phyloP scores from a whole-genome alignment of 2,797 vertebrate species.

The Coracias cyanogaster region DNA sequence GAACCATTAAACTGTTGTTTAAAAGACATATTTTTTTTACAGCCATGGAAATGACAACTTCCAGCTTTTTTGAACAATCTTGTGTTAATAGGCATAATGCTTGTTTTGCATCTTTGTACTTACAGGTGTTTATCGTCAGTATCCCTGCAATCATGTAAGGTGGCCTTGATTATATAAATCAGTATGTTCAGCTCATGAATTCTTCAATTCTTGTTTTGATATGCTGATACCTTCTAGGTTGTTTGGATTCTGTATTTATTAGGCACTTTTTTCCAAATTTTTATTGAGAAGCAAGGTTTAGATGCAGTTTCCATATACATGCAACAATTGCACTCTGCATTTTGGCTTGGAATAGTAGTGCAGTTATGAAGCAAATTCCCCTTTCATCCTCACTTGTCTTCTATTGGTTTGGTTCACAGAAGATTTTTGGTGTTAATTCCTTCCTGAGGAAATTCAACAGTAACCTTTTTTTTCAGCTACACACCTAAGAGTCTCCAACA shows the following conservation, averaged over 20 bases:
- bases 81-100: neutral
- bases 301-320: neutral
- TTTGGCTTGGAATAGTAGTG: neutral
- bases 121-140: neutral
- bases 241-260: neutral
- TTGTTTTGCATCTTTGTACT: neutral
- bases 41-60: neutral
- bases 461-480: neutral
- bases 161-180: neutral
- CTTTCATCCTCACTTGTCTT: neutral
- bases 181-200: neutral
- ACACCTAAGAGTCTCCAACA: neutral
- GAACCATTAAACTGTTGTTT: neutral
- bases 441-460: neutral
- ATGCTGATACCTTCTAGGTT: neutral
- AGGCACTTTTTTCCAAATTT: neutral
- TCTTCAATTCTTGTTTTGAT: neutral
- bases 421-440: neutral
- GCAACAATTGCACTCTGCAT: neutral
- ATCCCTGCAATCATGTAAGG: neutral
- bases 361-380: neutral
- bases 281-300: neutral
- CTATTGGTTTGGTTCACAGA: neutral
- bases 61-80: neutral
- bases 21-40: neutral